Conservation (phyloP, 2,113 vertebrate species). For the Uria aalge region DNA sequence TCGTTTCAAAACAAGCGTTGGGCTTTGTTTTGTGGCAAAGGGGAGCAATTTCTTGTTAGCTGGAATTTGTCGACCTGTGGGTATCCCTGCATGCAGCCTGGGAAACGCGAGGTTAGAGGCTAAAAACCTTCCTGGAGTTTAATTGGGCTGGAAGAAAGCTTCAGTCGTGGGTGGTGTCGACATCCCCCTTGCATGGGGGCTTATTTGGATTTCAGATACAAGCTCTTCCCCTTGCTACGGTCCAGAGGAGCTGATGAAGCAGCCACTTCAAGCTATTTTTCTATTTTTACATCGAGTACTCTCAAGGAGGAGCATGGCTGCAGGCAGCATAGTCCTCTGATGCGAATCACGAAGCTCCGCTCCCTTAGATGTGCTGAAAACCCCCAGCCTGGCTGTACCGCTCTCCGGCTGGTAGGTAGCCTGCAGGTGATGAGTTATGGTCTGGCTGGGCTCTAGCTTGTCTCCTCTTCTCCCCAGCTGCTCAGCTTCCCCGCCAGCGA, state of each 20-base stretch:
- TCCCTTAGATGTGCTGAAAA: neutral
- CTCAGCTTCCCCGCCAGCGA: neutral
- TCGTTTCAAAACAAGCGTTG: neutral
- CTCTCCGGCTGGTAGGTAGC: neutral
- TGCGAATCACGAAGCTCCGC: accelerated
- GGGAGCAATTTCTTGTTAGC: neutral
- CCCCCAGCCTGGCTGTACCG: neutral
- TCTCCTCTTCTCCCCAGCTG: neutral
- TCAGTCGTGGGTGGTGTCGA: neutral
- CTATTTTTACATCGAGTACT: neutral
- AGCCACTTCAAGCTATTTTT: neutral
- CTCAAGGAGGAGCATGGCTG: neutral
- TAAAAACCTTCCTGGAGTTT: neutral
- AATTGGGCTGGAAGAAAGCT: neutral
- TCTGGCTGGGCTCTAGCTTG: neutral
- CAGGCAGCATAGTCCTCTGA: accelerated
- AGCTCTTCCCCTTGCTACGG: neutral
- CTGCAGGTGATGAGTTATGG: neutral
- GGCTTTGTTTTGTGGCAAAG: neutral
- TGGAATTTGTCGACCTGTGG: accelerated
- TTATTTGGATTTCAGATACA: neutral
- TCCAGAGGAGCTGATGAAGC: neutral
- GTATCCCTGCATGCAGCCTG: neutral
- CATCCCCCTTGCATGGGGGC: neutral
- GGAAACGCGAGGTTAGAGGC: neutral